Base-by-base conservation (phyloP, 2,797 vertebrate genomes). In the Poeciliopsis gracilis region DNA sequence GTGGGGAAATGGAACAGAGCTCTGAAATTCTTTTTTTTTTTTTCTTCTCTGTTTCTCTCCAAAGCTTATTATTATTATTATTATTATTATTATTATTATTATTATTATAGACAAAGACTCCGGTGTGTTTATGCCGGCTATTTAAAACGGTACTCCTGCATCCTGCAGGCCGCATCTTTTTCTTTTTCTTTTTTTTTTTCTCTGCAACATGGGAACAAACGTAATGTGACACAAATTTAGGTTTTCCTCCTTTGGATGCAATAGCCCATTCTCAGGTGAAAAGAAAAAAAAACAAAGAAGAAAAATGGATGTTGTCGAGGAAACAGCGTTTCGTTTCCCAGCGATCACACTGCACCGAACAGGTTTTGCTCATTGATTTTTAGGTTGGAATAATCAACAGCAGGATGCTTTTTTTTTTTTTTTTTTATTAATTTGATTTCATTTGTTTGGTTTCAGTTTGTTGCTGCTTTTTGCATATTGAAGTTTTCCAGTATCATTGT, bases 41-140 rank as follows among this genome's bases (percentile, higher is more conserved):
- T 41, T 75, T 36, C 75, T n/a, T 81, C 49, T 73, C 73, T 47
- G 72, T 76, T 33, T 46, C n/a, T 75, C 79, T 84, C 91, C 94
- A 93, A 93, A 94, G 90, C 85, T 83, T 55, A 82, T 89, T 16
- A 55, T 88, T 91, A 80, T 88, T 92, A 86, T 83, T 49, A 82
- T 88, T 11, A 59, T 88, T 92, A 81, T 89, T 18, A 91, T 86
- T 16, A 55, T 88, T 91, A 80, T 88, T 92, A 82, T 88, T 11
- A 59, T 88, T 92, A 81, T 89, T 18, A 91, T 86, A 91, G 82
- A 79, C 80, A 78, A 87, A 72, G 76, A 85, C 77, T 81, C 72
- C 18, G 43, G 82, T 89, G 77, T 81, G 82, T 92, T 91, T 81
- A 61, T 90, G 84, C 79, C 41, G 1, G 80, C 72, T 92, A 90